Conservation (phyloP, 2,797 vertebrate genomes). For the Mormyrops attenuatus region DNA sequence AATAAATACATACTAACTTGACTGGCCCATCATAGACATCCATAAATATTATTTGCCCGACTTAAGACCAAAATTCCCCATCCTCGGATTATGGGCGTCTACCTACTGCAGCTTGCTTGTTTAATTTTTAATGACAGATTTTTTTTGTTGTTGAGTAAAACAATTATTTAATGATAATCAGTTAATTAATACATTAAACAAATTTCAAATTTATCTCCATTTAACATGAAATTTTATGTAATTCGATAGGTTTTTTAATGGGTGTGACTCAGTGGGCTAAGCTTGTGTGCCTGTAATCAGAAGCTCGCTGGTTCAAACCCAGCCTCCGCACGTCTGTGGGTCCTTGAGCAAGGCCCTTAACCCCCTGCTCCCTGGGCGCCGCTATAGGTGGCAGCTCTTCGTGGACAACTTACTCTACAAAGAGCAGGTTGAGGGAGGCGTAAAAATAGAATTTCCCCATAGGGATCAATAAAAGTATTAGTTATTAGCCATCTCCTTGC, state of each 20-base stretch:
- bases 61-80: neutral
- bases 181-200: neutral
- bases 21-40: neutral
- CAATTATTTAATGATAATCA: neutral
- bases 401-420: too few species aligned
- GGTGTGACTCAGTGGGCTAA: neutral
- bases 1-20: neutral
- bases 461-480: neutral
- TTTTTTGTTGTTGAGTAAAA: too few species aligned
- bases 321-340: too few species aligned
- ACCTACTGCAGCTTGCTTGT: neutral
- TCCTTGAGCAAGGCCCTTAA: too few species aligned
- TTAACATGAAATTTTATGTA: neutral
- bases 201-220: neutral
- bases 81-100: neutral
- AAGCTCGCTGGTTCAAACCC: too few species aligned
- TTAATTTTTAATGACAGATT: neutral
- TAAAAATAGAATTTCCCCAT: too few species aligned
- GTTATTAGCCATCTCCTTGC: neutral
- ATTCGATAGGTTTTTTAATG: neutral
- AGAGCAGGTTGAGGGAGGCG: too few species aligned
- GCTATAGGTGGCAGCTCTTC: too few species aligned
- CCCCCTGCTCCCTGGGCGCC: too few species aligned
- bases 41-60: neutral
- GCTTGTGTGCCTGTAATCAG: too few species aligned